These are phyloP conservation scores for Enteromius unitaeniatus DNA, from an alignment of 2,797 vertebrate genomes.

Conservation along the genomic window DNA sequence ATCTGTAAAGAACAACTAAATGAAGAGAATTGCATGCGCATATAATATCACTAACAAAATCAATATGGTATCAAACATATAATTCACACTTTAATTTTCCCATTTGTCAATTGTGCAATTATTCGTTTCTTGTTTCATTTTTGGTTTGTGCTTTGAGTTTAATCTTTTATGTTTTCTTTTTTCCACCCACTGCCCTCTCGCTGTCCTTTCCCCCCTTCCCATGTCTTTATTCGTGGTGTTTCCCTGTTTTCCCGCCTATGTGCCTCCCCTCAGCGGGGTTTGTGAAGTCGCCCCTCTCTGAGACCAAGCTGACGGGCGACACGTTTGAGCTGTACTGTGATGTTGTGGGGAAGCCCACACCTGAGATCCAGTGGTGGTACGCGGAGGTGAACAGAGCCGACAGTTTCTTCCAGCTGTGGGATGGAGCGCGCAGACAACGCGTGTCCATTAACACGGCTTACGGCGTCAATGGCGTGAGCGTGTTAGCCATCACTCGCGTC, in stretches of 20 bases:
- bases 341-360: conserved; percentile 92
- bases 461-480: conserved; percentile 89
- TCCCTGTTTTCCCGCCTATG: neutral
- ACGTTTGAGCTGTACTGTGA: conserved; percentile 98
- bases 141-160: conserved; percentile 15
- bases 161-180: conserved; percentile 38
- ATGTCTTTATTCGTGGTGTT: conserved; percentile 3
- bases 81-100: neutral
- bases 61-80: neutral
- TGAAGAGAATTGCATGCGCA: neutral
- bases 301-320: conserved; percentile 95
- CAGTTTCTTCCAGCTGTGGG: conserved; percentile 85
- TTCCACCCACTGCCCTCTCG: conserved; percentile 26
- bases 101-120: conserved; percentile 31
- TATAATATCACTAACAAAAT: neutral
- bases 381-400: conserved; percentile 93
- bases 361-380: conserved; percentile 99
- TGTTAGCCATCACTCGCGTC: conserved; percentile 88
- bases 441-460: conserved; percentile 93
- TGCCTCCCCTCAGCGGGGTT: conserved; percentile 88
- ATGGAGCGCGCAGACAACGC: conserved; percentile 89
- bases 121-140: conserved; percentile 50
- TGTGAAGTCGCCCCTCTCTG: conserved; percentile 96
- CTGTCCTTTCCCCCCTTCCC: conserved; percentile 1
- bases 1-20: neutral